phyloP scores from a whole-genome alignment of 2,888 invertebrate genomes.

The Halictus quadricinctus region DNA sequence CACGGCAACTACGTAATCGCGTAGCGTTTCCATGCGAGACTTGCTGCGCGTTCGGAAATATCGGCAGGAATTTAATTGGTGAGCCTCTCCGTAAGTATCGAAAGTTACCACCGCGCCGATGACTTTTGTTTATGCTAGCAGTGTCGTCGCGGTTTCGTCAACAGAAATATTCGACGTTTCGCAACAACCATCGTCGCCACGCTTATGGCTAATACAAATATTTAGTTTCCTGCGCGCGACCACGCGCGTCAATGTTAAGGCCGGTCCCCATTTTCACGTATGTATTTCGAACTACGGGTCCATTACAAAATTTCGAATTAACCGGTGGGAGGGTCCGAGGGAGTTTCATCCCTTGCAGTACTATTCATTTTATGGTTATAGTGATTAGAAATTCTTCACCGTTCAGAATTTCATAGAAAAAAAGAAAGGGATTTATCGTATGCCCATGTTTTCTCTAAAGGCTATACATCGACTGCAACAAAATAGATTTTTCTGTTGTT shows the following conservation, averaged over 20 bases:
- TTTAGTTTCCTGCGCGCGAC: background rate
- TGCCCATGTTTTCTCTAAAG: too few species aligned
- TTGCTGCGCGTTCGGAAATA: conserved; percentile 10
- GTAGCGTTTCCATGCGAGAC: conserved; percentile 17
- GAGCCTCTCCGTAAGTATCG: conserved; percentile 28
- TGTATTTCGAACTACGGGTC: background rate
- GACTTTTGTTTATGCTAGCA: background rate
- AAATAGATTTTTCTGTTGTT: too few species aligned
- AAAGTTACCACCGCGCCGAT: background rate
- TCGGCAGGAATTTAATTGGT: background rate
- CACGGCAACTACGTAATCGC: conserved; percentile 22
- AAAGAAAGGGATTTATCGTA: too few species aligned
- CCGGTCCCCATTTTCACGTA: too few species aligned
- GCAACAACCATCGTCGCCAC: background rate
- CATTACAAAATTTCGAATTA: background rate
- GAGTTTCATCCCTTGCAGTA: background rate
- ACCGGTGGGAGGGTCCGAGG: background rate
- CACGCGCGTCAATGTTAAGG: background rate
- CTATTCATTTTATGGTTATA: too few species aligned
- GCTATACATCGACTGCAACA: too few species aligned
- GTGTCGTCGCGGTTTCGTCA: background rate
- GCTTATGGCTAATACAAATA: conserved; percentile 1
- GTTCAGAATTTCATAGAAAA: too few species aligned
- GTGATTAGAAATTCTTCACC: too few species aligned
- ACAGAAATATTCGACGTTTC: background rate